These are phyloP conservation scores for Phataginus tetradactyla DNA, from an alignment of 2,797 vertebrate species.

Conservation along the genomic window DNA sequence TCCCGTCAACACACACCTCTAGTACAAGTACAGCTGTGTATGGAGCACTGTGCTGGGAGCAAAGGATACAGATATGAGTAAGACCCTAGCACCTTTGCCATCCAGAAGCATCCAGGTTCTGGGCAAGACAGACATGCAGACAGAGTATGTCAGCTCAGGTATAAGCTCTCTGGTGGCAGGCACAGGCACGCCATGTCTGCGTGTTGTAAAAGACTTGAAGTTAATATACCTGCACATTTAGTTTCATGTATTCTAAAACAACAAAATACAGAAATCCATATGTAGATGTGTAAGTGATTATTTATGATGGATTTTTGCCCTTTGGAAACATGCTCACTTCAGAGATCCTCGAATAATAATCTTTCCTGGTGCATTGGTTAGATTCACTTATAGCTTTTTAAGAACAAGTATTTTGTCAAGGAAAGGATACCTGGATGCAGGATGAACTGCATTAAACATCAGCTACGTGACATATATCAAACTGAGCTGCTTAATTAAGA, in stretches of 20 bases:
- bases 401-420: neutral
- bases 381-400: neutral
- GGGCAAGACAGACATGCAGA: neutral
- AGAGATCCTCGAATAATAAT: neutral
- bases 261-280: neutral
- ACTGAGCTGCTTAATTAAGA: no score
- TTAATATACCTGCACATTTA: fast-evolving
- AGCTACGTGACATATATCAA: no score
- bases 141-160: neutral
- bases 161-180: fast-evolving
- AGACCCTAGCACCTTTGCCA: neutral
- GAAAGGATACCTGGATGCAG: neutral
- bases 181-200: fast-evolving
- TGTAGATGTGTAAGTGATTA: neutral
- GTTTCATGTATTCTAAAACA: neutral
- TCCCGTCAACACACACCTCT: fast-evolving
- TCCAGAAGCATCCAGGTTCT: neutral
- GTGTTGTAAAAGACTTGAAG: neutral
- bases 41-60: fast-evolving
- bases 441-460: fast-evolving
- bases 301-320: neutral
- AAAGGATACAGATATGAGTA: neutral
- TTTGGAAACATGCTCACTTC: neutral
- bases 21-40: fast-evolving
- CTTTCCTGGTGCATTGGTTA: neutral